Evolutionary conservation across 2,888 invertebrate genomes (phyloP).

Genomic region (Acronicta aceris): DNA sequence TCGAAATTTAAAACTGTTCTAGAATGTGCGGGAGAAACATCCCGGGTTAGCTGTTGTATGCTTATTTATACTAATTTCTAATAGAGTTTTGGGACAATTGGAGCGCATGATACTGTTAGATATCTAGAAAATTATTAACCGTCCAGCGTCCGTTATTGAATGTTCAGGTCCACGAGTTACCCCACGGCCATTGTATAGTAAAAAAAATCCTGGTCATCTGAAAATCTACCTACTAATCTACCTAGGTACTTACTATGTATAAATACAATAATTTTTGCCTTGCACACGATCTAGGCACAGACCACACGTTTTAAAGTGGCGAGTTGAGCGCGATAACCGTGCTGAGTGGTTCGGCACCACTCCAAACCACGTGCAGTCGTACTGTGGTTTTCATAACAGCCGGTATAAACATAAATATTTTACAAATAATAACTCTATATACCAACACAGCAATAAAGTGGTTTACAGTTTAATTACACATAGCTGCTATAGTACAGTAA

Average conservation of each 20-base stretch:
- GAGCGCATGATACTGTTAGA: no score
- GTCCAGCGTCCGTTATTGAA: no score
- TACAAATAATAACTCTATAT: slow-evolving; percentile 4
- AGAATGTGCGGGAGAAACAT: not conserved
- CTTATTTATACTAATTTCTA: no score
- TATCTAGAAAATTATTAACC: not conserved
- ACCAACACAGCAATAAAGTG: not conserved
- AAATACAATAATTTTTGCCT: not conserved
- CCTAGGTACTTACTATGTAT: no score
- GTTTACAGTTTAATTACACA: not conserved
- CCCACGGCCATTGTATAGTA: no score
- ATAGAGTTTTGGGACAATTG: no score
- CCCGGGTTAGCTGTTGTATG: not conserved
- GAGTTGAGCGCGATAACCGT: slow-evolving; percentile 5
- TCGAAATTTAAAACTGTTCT: not conserved
- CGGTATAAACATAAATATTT: slow-evolving; percentile 2
- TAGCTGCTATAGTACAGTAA: not conserved
- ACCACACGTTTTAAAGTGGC: slow-evolving; percentile 5
- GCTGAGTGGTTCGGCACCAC: slow-evolving; percentile 24
- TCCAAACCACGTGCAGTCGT: slow-evolving; percentile 28
- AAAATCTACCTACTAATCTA: no score
- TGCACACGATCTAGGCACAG: not conserved
- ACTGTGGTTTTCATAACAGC: slow-evolving; percentile 5
- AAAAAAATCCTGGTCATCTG: no score
- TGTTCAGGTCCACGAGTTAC: no score